phyloP scores from a whole-genome alignment of 1,140 invertebrate genomes.

The Copidosoma floridanum region DNA sequence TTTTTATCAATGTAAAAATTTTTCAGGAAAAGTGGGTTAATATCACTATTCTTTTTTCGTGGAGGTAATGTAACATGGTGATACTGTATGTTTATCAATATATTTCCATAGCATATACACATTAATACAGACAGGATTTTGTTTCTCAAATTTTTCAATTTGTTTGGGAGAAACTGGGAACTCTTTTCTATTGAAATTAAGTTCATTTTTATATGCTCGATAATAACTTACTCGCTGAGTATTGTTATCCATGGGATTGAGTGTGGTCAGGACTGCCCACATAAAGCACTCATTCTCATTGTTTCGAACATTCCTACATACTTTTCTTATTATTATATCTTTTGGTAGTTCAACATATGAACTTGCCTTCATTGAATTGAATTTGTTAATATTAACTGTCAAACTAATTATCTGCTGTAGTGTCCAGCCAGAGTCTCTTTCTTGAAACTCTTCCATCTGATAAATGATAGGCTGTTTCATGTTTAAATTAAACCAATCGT shows the following conservation, averaged over 20 bases:
- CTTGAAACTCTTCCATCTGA: slow-evolving; percentile 14
- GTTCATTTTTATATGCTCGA: not conserved
- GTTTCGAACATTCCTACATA: not conserved
- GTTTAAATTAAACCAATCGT: not conserved
- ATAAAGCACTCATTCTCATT: not conserved
- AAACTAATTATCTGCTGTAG: not conserved
- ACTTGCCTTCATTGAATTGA: slow-evolving; percentile 5
- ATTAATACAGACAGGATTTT: slow-evolving; percentile 33
- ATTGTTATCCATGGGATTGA: not conserved
- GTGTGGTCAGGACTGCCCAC: not conserved
- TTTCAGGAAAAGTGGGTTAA: not conserved
- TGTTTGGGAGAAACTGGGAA: not conserved
- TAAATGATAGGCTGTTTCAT: not conserved
- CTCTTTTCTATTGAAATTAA: not conserved
- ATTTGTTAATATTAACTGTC: slow-evolving; percentile 4
- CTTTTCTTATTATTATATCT: not conserved
- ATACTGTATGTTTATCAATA: not conserved
- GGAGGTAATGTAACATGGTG: not conserved
- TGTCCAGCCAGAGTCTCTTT: slow-evolving; percentile 9
- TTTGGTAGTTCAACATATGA: slow-evolving; percentile 1
- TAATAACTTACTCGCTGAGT: not conserved
- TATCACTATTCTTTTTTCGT: not conserved
- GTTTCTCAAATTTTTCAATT: slow-evolving; percentile 8
- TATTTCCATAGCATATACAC: slow-evolving; percentile 23
- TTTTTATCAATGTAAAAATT: not conserved